Conservation (phyloP, 2,888 invertebrate species). For the Chrysina gloriosa region DNA sequence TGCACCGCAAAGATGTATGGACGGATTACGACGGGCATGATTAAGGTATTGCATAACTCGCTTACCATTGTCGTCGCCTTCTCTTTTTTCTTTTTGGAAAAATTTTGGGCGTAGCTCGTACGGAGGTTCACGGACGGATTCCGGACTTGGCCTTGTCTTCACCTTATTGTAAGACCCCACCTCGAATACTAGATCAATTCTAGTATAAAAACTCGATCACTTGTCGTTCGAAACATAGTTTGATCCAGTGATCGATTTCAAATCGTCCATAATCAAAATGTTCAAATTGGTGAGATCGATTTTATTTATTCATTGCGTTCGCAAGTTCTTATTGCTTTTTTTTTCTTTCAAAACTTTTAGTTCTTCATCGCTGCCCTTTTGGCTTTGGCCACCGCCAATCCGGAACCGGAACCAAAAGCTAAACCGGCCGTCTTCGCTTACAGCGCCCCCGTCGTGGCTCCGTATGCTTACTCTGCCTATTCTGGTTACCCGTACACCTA, state of each 20-base stretch:
- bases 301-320: conserved; percentile 6
- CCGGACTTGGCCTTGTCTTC: conserved; percentile 39
- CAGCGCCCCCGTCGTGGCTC: conserved; percentile 33
- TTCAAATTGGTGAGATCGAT: conserved; percentile 62
- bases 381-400: conserved; percentile 65
- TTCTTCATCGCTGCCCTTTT: conserved; percentile 65
- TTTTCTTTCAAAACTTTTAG: conserved; percentile 60
- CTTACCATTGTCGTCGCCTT: not conserved
- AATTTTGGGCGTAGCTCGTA: conserved; percentile 19
- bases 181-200: conserved; percentile 16
- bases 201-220: conserved; percentile 32
- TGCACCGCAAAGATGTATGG: conserved; percentile 15
- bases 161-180: conserved; percentile 30
- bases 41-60: not conserved
- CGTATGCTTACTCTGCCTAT: conserved; percentile 34
- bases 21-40: not conserved
- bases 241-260: conserved; percentile 39
- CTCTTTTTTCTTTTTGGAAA: conserved; percentile 23
- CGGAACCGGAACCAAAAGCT: conserved; percentile 40
- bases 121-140: conserved; percentile 38
- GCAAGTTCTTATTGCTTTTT: not conserved
- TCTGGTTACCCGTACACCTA: conserved; percentile 46
- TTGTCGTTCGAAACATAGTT: conserved; percentile 45
- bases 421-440: conserved; percentile 36
- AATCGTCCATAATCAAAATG: conserved; percentile 57